These are phyloP conservation scores for Choloepus didactylus DNA, from an alignment of 2,797 vertebrate genomes.

Conservation along the genomic window DNA sequence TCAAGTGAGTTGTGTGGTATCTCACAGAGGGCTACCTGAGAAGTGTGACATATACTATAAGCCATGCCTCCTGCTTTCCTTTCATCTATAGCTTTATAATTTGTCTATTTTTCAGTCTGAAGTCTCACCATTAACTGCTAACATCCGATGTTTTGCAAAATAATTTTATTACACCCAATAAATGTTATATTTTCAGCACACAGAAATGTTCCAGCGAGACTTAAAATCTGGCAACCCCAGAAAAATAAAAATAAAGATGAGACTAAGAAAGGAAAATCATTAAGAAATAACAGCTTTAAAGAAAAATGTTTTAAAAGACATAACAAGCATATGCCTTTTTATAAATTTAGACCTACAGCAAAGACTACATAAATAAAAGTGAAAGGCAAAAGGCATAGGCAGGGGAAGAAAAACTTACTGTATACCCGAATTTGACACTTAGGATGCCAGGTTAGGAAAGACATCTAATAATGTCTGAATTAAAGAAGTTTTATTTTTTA, in stretches of 20 bases:
- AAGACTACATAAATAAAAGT: not conserved
- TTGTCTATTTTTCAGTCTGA: not conserved
- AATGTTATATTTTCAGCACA: not conserved
- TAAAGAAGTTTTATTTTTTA: not conserved
- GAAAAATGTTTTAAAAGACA: not conserved
- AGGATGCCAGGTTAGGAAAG: not conserved
- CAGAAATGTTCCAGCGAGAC: not conserved
- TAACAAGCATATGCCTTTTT: not conserved
- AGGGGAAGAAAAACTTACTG: not conserved
- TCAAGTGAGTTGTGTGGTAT: not conserved
- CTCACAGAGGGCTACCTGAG: not conserved
- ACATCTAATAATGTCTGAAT: not conserved
- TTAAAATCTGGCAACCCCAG: not conserved
- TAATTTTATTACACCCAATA: not conserved
- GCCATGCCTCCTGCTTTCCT: rapidly evolving
- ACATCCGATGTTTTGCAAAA: conserved; percentile 3
- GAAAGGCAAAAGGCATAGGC: conserved; percentile 17
- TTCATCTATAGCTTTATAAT: not conserved
- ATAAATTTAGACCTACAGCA: conserved; percentile 3
- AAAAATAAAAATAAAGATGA: not conserved
- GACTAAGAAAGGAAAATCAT: not conserved
- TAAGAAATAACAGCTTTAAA: not conserved
- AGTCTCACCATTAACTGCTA: not conserved
- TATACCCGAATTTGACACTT: not conserved
- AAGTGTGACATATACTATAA: not conserved